These are phyloP conservation scores for Odocoileus virginianus DNA, from an alignment of 2,113 vertebrate species.

Conservation along the genomic window DNA sequence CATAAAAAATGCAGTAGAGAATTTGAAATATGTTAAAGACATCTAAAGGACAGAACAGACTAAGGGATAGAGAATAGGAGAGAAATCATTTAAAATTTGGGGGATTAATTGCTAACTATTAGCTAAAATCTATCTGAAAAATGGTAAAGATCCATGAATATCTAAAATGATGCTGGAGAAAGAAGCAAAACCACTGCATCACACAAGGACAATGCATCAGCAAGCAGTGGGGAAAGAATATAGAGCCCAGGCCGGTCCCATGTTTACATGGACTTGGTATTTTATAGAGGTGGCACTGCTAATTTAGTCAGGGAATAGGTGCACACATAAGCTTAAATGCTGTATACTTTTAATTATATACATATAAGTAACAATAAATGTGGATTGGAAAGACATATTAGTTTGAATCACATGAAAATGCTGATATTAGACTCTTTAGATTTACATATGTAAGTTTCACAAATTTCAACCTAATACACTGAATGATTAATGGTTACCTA, in stretches of 20 bases:
- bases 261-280: not conserved
- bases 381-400: not conserved
- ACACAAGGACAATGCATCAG: not conserved
- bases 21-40: not conserved
- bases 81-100: not conserved
- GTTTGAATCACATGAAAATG: not conserved
- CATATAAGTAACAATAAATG: not conserved
- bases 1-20: not conserved
- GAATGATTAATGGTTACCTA: not conserved
- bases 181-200: not conserved
- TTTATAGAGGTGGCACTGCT: not conserved
- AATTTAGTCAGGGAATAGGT: not conserved
- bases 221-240: not conserved
- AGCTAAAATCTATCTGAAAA: not conserved
- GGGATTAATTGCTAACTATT: not conserved
- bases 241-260: fast-evolving
- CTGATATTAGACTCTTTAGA: not conserved
- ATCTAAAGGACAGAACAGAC: not conserved
- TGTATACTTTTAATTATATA: not conserved
- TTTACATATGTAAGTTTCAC: not conserved
- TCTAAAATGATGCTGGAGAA: not conserved
- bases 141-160: not conserved
- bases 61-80: not conserved
- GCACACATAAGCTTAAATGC: not conserved
- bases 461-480: not conserved